Evolutionary conservation across 2,888 invertebrate genomes (phyloP), one percentile per base, ranked within the genome.

Genomic region (Encarsia formosa): DNA sequence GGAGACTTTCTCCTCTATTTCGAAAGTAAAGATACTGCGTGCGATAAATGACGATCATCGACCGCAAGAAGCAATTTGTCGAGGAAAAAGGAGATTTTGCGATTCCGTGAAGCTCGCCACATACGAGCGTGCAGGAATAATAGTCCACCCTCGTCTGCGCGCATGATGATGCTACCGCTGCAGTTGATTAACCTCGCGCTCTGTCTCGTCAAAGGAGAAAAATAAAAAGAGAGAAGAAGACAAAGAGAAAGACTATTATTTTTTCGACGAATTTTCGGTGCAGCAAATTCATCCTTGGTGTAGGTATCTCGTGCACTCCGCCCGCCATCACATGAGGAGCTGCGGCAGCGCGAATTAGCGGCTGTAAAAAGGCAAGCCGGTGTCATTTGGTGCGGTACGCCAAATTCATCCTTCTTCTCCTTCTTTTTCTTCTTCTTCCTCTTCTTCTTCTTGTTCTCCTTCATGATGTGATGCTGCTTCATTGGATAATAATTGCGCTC

Each of bases 321-420:
- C 23, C 15, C 26, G 39, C 31, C 26, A 18, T n/a, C 29, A 46
- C 29, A 35, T 29, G 19, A 20, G n/a, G 20, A 6, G 24, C 24
- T n/a, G 43, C 42, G 59, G 8, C 5, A 5, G 34, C 11, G 24
- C 42, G 59, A 67, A 67, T 67, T 63, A 62, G 54, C 47, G 62
- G 61, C 59, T 63, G 57, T 56, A 54, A 61, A 61, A 64, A 52
- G 63, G 20, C 18, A 41, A 20, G 8, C 19, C 19, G 31, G 45
- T 70, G 69, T 69, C 69, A 69, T 70, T 70, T 69, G 61, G 56
- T 49, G 56, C 56, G 59, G 58, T 56, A 43, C 40, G 34, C 24
- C 51, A 26, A 15, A 31, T 11, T 31, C n/a, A 4, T 15, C 34
- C 15, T 15, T 34, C 34, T 34, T 6, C 34, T 16, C 5, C 15